These are phyloP conservation scores for Dipodomys spectabilis DNA, from an alignment of 2,113 vertebrate genomes.

Conservation along the genomic window DNA sequence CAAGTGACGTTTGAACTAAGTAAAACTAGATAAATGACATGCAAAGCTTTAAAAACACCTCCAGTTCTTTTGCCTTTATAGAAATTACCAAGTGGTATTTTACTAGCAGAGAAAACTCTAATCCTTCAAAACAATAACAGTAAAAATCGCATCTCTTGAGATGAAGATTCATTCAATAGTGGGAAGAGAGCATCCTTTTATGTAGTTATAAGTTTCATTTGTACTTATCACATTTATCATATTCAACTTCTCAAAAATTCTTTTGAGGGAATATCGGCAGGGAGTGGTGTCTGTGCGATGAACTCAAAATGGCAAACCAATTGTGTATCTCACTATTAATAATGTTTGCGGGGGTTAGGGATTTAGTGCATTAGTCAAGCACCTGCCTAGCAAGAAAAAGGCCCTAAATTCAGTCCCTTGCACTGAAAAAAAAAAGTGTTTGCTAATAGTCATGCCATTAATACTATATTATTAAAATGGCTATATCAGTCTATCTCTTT, in stretches of 20 bases:
- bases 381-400: no score
- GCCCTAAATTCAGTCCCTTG: no score
- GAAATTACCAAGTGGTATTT: not conserved
- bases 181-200: not conserved
- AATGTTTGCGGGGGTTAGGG: not conserved
- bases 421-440: no score
- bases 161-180: not conserved
- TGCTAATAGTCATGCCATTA: not conserved
- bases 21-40: not conserved
- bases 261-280: not conserved
- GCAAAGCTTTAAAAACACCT: not conserved
- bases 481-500: not conserved
- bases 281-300: not conserved
- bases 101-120: not conserved
- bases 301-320: not conserved
- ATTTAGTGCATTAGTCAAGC: no score
- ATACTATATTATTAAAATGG: not conserved
- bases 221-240: not conserved
- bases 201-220: not conserved
- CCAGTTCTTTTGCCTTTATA: slow-evolving; percentile 14
- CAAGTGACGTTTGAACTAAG: not conserved
- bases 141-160: not conserved
- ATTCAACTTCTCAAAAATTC: not conserved
- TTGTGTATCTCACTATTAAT: not conserved
- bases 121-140: not conserved